Base-by-base conservation (phyloP, 2,888 invertebrate species). In the Lasius fuliginosus region DNA sequence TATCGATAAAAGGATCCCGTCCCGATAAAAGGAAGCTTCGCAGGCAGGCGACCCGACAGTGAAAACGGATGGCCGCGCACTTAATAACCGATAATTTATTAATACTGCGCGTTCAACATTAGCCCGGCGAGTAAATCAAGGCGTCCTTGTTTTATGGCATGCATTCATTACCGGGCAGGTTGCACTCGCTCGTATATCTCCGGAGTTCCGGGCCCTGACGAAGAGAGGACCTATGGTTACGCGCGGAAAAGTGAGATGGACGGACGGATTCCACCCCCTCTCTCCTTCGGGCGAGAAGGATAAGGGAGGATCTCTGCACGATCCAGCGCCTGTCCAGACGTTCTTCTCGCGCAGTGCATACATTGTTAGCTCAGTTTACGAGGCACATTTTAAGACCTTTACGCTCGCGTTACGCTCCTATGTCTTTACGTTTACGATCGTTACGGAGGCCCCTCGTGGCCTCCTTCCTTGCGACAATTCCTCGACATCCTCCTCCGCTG, bases 81-180 rank as follows among this genome's bases (percentile, higher is more conserved):
- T 94, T 94, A 94, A 94, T 94, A 94, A 93, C 92, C 90, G 91
- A 94, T 94, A 94, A 94, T 94, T 94, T 94, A 94, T 94, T 93
- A 93, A 94, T 94, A 92, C 92, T 89, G 91, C 91, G 84, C 86
- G 90, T 85, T 89, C 91, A 88, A 92, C 91, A 92, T 93, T 93
- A 93, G 92, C 89, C 88, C 90, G 90, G 91, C 88, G 91, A 94
- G 94, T 94, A 94, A 94, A 94, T 94, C 94, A 94, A 94, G 90
- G 91, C 90, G 90, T 93, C 92, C 93, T 92, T 93, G 93, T 94
- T 94, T 94, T 94, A 94, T 92, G 93, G 94, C 93, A 89, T 93
- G 94, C 94, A 94, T 94, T 94, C 94, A 94, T 94, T 94, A 94
- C 93, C 89, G 89, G 92, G 91, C 92, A 94, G 93, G 92, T 93